Conservation (phyloP, 2,113 vertebrate genomes). For the Syngnathoides biaculeatus region DNA sequence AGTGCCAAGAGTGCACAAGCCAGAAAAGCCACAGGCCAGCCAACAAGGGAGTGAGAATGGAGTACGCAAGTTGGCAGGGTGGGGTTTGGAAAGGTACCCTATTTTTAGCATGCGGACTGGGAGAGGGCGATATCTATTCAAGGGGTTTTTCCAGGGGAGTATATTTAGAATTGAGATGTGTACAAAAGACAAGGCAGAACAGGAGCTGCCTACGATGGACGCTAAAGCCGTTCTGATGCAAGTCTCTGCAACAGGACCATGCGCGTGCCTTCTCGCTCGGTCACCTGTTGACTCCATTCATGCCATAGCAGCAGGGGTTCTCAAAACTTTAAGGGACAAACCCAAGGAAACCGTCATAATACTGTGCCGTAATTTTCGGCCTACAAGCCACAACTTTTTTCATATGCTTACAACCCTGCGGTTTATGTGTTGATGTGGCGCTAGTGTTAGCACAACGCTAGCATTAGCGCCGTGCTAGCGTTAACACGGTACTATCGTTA, state of each 20-base stretch:
- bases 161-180: constrained; percentile 70
- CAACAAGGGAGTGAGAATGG: constrained; percentile 1
- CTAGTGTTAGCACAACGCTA: too few species aligned
- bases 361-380: too few species aligned
- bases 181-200: constrained; percentile 65
- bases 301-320: background rate
- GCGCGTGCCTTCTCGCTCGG: constrained; percentile 43
- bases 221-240: constrained; percentile 74
- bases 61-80: constrained; percentile 19
- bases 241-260: constrained; percentile 68
- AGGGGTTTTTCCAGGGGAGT: constrained; percentile 74
- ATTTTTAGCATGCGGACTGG: constrained; percentile 71
- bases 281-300: constrained; percentile 25
- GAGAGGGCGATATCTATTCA: constrained; percentile 66
- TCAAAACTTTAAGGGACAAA: background rate
- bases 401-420: too few species aligned
- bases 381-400: too few species aligned
- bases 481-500: too few species aligned
- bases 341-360: too few species aligned
- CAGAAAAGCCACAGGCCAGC: background rate
- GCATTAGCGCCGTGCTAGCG: too few species aligned
- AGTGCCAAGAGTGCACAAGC: constrained; percentile 21
- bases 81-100: constrained; percentile 50
- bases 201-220: constrained; percentile 64
- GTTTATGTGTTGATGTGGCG: too few species aligned